Base-by-base conservation (phyloP, 2,113 vertebrate genomes). In the Coryphaenoides rupestris region DNA sequence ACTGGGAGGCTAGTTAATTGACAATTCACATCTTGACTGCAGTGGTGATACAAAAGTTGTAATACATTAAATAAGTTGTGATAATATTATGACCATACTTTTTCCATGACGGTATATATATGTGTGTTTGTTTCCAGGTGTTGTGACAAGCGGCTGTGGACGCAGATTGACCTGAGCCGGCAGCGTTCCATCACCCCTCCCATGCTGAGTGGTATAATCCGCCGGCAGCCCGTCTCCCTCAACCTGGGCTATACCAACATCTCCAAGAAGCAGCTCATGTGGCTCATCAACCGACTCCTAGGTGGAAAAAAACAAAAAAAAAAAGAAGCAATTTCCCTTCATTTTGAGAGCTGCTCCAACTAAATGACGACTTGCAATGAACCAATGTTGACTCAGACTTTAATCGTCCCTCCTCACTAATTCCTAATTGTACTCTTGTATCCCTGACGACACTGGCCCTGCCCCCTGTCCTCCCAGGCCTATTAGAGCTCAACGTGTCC, bases 241-340 rank as follows among this genome's bases (percentile, higher is more conserved):
- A 93, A 95, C 88, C 90, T 95, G 63, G 94, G 94, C 19, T 92
- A 89, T 70, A 95, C 95, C 89, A 94, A 92, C 89, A 94, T 96
- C 88, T 95, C 94, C 81, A 95, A 94, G 84, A 95, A 96, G 33
- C 95, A 96, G 82, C 89, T 96, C 6, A 94, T 95, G 92, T 96
- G 94, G 95, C 93, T 96, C 71, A 91, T 95, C 76, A 95, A 93
- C 84, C 90, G 95, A 58, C 77, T 96, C 7, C 94, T 92, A 86
- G 94, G 95, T 95, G 77, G 21, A 40, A 40, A 40, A 12, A 12
- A 40, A 40, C 33, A 40, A 40, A 40, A 40, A 40, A 10, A 40
- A 40, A 9, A 2, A n/a, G n/a, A n/a, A n/a, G n/a, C n/a, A n/a
- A 9, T 12, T 40, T 40, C 33, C 33, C 33, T 40, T 9, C 4